These are phyloP conservation scores for Lepus americanus DNA, from an alignment of 2,113 vertebrate genomes.

Conservation along the genomic window DNA sequence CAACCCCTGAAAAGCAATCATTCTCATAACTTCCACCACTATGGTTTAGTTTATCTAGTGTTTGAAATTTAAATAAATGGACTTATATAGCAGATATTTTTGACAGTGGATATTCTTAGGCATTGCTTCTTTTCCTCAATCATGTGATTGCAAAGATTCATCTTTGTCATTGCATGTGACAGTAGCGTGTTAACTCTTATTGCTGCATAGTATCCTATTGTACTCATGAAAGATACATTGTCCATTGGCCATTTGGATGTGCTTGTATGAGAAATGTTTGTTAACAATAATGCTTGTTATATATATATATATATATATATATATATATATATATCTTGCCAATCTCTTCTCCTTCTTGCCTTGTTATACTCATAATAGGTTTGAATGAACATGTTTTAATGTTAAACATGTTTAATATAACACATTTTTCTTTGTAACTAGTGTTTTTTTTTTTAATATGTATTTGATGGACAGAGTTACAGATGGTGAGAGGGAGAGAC, in stretches of 20 bases:
- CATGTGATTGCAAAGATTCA: neutral
- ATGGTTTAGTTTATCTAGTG: neutral
- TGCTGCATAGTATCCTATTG: neutral
- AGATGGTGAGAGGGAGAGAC: no score
- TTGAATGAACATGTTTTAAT: constrained; percentile 46
- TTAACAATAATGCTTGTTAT: neutral
- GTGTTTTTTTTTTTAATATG: no score
- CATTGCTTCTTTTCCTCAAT: neutral
- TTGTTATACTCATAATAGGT: neutral
- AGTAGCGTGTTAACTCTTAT: neutral
- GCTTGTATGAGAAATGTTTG: neutral
- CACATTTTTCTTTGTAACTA: neutral
- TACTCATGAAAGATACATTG: neutral
- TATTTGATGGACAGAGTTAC: no score
- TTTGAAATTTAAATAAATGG: neutral
- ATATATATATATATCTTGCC: neutral
- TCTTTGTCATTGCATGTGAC: neutral
- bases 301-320: no score
- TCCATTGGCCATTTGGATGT: neutral
- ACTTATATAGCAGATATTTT: neutral
- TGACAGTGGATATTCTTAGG: neutral
- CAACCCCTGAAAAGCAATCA: neutral
- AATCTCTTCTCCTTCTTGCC: neutral
- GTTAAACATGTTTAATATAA: neutral
- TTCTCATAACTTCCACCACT: neutral